Evolutionary conservation across 2,113 vertebrate species (phyloP).

Genomic region (Corythornis vintsioides): DNA sequence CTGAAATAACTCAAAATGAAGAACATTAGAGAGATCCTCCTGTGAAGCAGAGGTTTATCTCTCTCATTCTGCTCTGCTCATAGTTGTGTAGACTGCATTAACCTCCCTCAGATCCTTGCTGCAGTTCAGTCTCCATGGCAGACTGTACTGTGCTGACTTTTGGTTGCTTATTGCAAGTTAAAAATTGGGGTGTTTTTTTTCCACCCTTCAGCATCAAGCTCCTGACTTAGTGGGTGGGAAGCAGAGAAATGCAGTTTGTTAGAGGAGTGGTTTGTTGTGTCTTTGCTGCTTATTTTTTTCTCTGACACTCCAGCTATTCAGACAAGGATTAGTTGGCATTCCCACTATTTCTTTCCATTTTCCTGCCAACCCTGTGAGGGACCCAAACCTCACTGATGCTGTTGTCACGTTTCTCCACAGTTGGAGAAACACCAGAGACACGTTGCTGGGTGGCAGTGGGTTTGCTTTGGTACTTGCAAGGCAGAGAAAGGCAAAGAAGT

Average conservation of each 20-base stretch:
- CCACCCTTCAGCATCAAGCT: background rate
- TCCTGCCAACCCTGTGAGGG: background rate
- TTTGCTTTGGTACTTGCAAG: background rate
- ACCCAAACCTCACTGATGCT: background rate
- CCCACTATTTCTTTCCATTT: background rate
- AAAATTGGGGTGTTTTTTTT: background rate
- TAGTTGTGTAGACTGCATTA: background rate
- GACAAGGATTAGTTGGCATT: background rate
- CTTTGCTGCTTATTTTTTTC: background rate
- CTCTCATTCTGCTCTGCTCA: background rate
- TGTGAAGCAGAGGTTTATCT: background rate
- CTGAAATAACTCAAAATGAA: background rate
- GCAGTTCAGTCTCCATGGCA: background rate
- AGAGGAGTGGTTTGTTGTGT: background rate
- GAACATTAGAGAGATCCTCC: background rate
- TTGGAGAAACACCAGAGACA: background rate
- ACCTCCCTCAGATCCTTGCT: background rate
- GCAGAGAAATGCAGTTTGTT: background rate
- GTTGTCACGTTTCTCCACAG: accelerated
- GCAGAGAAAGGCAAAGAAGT: background rate
- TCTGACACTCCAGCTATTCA: background rate
- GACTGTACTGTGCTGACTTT: background rate
- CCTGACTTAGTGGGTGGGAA: background rate
- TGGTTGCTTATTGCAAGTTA: background rate
- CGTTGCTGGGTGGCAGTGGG: background rate